phyloP scores from a whole-genome alignment of 2,113 vertebrate species.

The Bos javanicus region DNA sequence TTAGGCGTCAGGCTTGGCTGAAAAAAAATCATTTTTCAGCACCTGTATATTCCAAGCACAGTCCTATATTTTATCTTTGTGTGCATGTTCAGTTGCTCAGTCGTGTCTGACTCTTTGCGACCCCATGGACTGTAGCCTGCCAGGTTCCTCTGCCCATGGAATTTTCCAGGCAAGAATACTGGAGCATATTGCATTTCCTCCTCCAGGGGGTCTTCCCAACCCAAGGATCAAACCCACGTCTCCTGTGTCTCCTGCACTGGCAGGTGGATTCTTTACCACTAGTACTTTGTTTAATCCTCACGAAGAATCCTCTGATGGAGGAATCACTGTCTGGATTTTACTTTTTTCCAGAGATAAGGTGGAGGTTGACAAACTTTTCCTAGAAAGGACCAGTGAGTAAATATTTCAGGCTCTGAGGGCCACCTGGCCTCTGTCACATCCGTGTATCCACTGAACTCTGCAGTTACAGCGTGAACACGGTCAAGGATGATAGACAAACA shows the following conservation, averaged over 20 bases:
- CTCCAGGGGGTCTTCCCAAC: neutral
- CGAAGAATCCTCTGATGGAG: neutral
- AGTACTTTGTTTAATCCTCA: neutral
- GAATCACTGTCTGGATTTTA: neutral
- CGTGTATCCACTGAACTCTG: neutral
- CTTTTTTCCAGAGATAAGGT: neutral
- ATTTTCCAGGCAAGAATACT: neutral
- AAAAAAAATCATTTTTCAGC: neutral
- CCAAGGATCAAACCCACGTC: neutral
- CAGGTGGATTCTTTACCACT: neutral
- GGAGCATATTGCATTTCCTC: neutral
- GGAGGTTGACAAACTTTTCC: neutral
- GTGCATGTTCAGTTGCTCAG: neutral
- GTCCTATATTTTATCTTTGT: neutral
- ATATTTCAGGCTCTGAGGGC: neutral
- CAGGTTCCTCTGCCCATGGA: neutral
- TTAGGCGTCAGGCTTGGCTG: neutral
- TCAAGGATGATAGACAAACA: neutral
- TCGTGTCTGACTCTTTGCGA: neutral
- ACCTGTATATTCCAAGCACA: neutral
- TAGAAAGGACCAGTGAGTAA: neutral
- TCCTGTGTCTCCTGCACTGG: neutral
- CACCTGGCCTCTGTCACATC: neutral
- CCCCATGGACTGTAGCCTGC: neutral
- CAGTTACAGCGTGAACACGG: accelerated